These are phyloP conservation scores for Caenorhabditis elegans DNA, from an alignment of 1,140 invertebrate species.

Conservation along the genomic window WBcel235 BX284606.5:2348501-2349000, in stretches of 20 bases:
- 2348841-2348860: slow-evolving; percentile 9
- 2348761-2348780: neutral
- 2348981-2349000: too few relatives aligned
- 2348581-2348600: neutral
- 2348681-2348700: slow-evolving; percentile 20
- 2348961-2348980: neutral
- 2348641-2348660: neutral
- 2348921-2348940: neutral
- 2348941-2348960: neutral
- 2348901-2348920: neutral
- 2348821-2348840: neutral
- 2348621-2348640: neutral
- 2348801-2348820: too few relatives aligned
- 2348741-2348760: neutral
- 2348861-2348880: slow-evolving; percentile 16
- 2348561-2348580: slow-evolving; percentile 50
- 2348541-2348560: slow-evolving; percentile 44
- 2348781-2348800: too few relatives aligned
- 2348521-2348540: neutral
- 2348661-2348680: neutral
- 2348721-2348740: neutral
- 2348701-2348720: neutral
- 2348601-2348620: neutral
- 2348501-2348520: slow-evolving; percentile 13
- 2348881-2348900: neutral